Percentiles rank a stretch among this genome's conserved stretches.
Conservation (phyloP, 2,113 vertebrate genomes). For the Hypomesus transpacificus region DNA sequence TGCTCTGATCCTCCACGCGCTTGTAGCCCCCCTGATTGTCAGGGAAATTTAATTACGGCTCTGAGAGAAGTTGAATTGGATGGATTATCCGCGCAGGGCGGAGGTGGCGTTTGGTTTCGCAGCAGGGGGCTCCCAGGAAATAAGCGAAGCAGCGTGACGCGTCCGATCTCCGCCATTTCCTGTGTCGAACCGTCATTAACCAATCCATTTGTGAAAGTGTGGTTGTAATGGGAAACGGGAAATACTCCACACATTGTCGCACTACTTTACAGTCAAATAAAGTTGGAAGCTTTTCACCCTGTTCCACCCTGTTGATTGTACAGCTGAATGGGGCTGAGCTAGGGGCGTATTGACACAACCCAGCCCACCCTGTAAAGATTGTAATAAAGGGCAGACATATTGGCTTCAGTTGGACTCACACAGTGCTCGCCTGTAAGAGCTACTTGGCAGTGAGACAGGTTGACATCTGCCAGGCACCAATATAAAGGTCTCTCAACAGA, state of each 20-base stretch:
- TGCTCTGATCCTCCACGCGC: slow-evolving; percentile 54
- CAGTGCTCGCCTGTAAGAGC: neutral
- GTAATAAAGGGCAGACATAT: neutral
- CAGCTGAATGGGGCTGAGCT: too few species aligned
- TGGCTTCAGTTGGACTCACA: neutral
- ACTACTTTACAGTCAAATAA: too few species aligned
- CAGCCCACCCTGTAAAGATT: neutral
- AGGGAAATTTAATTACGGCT: slow-evolving; percentile 63
- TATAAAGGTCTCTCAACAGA: too few species aligned
- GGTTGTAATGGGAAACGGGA: neutral
- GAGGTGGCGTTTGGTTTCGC: slow-evolving; percentile 32
- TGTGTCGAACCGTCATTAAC: slow-evolving; percentile 34
- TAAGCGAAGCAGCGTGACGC: slow-evolving; percentile 24
- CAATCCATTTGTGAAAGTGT: slow-evolving; percentile 25
- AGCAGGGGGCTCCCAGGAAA: slow-evolving; percentile 34
- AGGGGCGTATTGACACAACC: neutral
- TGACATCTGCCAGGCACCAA: too few species aligned
- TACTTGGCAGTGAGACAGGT: too few species aligned
- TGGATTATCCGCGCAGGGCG: slow-evolving; percentile 54
- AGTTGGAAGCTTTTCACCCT: too few species aligned
- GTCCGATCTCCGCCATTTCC: slow-evolving; percentile 24
- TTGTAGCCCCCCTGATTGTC: slow-evolving; percentile 41
- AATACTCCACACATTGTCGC: too few species aligned
- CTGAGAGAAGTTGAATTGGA: slow-evolving; percentile 54
- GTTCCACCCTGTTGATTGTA: too few species aligned